Base-by-base conservation (phyloP, 2,888 invertebrate species). In the Monochamus alternatus region DNA sequence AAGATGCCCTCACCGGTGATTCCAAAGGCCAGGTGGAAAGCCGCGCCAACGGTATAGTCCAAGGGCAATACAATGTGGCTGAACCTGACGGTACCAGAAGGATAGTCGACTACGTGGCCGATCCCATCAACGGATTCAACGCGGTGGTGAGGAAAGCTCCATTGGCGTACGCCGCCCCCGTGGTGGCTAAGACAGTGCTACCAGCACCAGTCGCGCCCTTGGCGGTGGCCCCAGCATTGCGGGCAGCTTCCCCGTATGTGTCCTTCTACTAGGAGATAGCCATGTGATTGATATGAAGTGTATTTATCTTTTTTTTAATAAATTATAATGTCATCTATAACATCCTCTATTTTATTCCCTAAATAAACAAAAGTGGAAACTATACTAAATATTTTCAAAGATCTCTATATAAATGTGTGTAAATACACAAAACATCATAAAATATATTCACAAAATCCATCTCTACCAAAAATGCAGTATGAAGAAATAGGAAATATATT, bases 91-190 rank as follows among this genome's bases (percentile, higher is more conserved):
- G 93, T 81, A 91, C 92, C 1, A 89, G 92, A 70, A 91, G 90
- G 65, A 90, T 91, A 76, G 93, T 93, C 4, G 92, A 93, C 81
- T 93, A 93, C 87, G 92, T 92, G 7, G 93, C 93, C 8, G 93
- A 93, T 84, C 91, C 93, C 12, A 89, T 91, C 74, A 92, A 93
- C 83, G 93, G 93, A 3, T 93, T 93, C 89, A 93, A 93, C 87
- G 93, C 93, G 10, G 91, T 93, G 59, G 93, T 94, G 0, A 92
- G 92, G 87, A 92, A 92, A 84, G 91, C 92, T 71, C 92, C 93
- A 0, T 84, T 86, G 77, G 75, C 62, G 3, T 73, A 69, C 1
- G 90, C 89, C 5, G 82, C 84, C 9, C 80, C 84, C n/a, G 77
- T 81, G 14, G 78, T 81, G 44, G 81, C 80, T 32, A 80, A 80